These are phyloP conservation scores for Ridgeia piscesae DNA, from an alignment of 1,140 invertebrate genomes.

Conservation along the genomic window DNA sequence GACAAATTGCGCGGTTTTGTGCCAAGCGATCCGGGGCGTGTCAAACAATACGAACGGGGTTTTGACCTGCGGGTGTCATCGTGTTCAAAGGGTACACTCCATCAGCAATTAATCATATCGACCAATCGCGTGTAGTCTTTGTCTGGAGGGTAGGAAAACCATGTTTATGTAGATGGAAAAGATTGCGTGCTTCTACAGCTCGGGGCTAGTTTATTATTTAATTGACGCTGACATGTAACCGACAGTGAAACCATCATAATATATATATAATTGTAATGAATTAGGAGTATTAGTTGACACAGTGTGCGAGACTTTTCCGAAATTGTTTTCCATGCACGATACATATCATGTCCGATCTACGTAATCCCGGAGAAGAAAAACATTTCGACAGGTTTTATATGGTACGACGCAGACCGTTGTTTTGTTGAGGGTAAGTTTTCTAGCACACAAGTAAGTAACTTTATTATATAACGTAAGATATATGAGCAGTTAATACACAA, in stretches of 20 bases:
- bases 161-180: background rate
- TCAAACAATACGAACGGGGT: background rate
- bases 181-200: background rate
- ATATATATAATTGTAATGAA: too few relatives aligned
- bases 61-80: background rate
- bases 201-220: background rate
- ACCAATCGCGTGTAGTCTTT: background rate
- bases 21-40: background rate
- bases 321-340: too few relatives aligned
- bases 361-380: background rate
- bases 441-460: too few relatives aligned
- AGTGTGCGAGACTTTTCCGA: background rate
- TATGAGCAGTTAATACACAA: too few relatives aligned
- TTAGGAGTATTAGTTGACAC: background rate
- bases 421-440: background rate
- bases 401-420: background rate
- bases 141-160: background rate
- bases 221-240: background rate
- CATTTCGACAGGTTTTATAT: background rate
- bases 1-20: background rate
- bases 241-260: background rate
- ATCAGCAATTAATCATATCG: background rate
- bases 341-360: too few relatives aligned
- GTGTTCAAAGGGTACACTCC: background rate
- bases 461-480: too few relatives aligned